phyloP scores from a whole-genome alignment of 2,113 vertebrate genomes.

The Chamaetylas fuelleborni region DNA sequence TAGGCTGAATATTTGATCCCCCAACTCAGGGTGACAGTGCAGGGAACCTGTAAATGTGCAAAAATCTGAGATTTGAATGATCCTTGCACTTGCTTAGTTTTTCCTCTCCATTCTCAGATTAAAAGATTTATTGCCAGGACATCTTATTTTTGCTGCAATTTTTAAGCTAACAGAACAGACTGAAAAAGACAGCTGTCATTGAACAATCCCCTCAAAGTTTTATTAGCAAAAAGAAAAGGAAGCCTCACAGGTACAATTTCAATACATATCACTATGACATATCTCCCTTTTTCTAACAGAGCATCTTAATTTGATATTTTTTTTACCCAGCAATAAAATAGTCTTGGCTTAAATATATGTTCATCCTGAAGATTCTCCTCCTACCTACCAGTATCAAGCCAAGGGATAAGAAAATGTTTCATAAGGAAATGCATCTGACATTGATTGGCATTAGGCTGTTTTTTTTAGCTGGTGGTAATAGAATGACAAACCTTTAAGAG shows the following conservation, averaged over 20 bases:
- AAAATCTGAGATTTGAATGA: background rate
- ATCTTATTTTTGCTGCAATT: background rate
- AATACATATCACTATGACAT: background rate
- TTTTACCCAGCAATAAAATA: background rate
- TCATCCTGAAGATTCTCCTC: background rate
- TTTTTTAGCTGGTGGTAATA: background rate
- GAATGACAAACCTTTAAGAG: slow-evolving; percentile 58
- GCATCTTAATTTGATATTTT: background rate
- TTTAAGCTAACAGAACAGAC: background rate
- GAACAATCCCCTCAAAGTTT: background rate
- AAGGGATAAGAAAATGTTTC: slow-evolving; percentile 15
- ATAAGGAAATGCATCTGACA: slow-evolving; percentile 18
- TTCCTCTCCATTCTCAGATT: background rate
- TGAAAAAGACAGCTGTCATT: background rate
- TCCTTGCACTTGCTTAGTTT: background rate
- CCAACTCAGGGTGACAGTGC: background rate
- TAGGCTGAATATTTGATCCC: background rate
- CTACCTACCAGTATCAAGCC: background rate
- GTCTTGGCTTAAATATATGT: background rate
- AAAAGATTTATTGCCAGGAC: background rate
- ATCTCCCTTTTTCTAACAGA: background rate
- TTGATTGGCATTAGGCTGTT: background rate
- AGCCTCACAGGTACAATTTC: background rate
- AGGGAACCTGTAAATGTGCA: background rate
- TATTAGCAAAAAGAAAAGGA: background rate